These are phyloP conservation scores for Drosophila suzukii DNA, from an alignment of 1,140 invertebrate species.

Conservation along the genomic window DNA sequence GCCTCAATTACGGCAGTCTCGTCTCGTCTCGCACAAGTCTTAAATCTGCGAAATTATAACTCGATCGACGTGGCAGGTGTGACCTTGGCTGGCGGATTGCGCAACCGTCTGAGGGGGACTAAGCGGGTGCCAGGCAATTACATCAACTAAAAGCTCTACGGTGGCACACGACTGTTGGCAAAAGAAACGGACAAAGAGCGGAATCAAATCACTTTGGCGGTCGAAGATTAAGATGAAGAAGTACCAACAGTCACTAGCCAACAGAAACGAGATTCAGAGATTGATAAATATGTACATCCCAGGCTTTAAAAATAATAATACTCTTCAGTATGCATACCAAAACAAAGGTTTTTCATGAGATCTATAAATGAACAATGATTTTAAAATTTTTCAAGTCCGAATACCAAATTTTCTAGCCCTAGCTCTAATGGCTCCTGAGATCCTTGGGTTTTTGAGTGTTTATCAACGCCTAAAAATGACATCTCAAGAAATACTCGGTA, in stretches of 20 bases:
- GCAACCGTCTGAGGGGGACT: constrained; percentile 45
- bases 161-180: constrained; percentile 15
- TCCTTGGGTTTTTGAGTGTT: background rate
- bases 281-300: too few relatives aligned
- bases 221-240: constrained; percentile 3
- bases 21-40: constrained; percentile 41
- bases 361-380: too few relatives aligned
- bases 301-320: too few relatives aligned
- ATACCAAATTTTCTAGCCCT: background rate
- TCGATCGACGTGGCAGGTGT: constrained; percentile 47
- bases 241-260: background rate
- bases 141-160: constrained; percentile 38
- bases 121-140: constrained; percentile 72
- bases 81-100: constrained; percentile 41
- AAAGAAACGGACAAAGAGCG: constrained; percentile 9
- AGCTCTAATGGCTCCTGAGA: background rate
- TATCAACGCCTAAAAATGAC: background rate
- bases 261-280: too few relatives aligned
- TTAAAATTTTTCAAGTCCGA: too few relatives aligned
- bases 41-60: constrained; percentile 57
- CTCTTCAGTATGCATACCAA: too few relatives aligned
- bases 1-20: constrained; percentile 42
- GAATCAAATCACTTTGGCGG: background rate
- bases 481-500: background rate
- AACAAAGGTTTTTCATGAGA: too few relatives aligned